phyloP scores from a whole-genome alignment of 2,113 vertebrate genomes.

The Phylloscopus trochilus region DNA sequence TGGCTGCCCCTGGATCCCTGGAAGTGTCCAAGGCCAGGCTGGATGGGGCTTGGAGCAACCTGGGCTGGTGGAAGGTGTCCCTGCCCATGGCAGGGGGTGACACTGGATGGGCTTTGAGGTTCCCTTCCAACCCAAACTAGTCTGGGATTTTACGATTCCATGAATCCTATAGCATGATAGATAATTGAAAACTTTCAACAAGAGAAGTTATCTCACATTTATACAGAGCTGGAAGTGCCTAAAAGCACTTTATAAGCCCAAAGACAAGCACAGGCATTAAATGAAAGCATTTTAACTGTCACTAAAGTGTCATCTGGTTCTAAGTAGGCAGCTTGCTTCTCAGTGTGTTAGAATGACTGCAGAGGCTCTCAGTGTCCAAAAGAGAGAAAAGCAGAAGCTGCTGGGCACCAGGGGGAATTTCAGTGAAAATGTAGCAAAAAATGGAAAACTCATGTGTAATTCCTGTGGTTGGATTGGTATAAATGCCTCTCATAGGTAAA shows the following conservation, averaged over 20 bases:
- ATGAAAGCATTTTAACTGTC: background rate
- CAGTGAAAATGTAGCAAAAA: background rate
- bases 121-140: background rate
- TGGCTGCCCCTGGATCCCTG: background rate
- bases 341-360: background rate
- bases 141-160: background rate
- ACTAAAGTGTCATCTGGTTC: background rate
- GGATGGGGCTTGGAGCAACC: accelerated
- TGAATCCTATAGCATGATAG: background rate
- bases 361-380: background rate
- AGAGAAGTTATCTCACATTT: background rate
- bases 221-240: background rate
- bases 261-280: background rate
- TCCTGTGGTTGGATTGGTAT: background rate
- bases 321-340: background rate
- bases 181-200: background rate
- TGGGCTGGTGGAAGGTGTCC: accelerated
- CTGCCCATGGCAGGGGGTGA: background rate
- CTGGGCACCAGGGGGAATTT: background rate
- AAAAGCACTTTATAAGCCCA: background rate
- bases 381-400: background rate
- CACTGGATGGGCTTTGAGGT: background rate
- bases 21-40: accelerated
- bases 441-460: background rate
- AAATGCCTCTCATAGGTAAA: too few relatives aligned